phyloP scores from a whole-genome alignment of 2,113 vertebrate genomes.

The Notothenia coriiceps region DNA sequence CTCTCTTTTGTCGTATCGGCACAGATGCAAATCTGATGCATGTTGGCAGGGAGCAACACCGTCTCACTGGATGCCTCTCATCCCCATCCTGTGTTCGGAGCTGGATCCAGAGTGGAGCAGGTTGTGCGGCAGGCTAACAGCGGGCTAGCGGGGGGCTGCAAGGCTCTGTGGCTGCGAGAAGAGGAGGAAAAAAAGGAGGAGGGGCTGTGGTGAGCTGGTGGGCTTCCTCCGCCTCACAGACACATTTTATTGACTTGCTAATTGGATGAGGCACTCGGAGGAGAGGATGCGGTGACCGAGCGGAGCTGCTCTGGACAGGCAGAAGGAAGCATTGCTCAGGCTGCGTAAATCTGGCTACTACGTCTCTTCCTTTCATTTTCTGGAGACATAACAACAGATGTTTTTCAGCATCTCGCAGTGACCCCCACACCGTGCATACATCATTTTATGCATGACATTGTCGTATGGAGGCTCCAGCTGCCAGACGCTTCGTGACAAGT shows the following conservation, averaged over 20 bases:
- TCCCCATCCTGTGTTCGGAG: conserved; percentile 34
- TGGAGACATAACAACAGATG: conserved; percentile 76
- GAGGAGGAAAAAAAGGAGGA: conserved; percentile 68
- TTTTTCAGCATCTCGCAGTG: conserved; percentile 68
- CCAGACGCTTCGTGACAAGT: conserved; percentile 80
- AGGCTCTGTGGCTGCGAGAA: conserved; percentile 61
- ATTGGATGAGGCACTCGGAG: conserved; percentile 82
- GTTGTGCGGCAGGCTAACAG: conserved; percentile 66
- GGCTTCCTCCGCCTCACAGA: conserved; percentile 79
- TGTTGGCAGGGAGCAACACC: conserved; percentile 33
- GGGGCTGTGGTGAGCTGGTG: conserved; percentile 76
- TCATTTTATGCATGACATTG: conserved; percentile 79
- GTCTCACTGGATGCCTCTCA: conserved; percentile 40
- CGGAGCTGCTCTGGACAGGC: conserved; percentile 64
- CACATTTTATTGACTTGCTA: conserved; percentile 84
- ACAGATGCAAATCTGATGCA: conserved; percentile 68
- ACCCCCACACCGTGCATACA: conserved; percentile 63
- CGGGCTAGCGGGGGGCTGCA: conserved; percentile 57
- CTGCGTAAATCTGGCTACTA: conserved; percentile 45
- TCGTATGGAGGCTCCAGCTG: conserved; percentile 75
- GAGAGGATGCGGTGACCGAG: conserved; percentile 79
- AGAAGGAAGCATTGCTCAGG: conserved; percentile 52
- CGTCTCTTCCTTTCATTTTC: neutral
- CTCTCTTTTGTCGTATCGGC: conserved; percentile 70
- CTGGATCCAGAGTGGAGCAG: conserved; percentile 58